Conservation (phyloP, 2,888 invertebrate genomes). For the Papilio elwesi region DNA sequence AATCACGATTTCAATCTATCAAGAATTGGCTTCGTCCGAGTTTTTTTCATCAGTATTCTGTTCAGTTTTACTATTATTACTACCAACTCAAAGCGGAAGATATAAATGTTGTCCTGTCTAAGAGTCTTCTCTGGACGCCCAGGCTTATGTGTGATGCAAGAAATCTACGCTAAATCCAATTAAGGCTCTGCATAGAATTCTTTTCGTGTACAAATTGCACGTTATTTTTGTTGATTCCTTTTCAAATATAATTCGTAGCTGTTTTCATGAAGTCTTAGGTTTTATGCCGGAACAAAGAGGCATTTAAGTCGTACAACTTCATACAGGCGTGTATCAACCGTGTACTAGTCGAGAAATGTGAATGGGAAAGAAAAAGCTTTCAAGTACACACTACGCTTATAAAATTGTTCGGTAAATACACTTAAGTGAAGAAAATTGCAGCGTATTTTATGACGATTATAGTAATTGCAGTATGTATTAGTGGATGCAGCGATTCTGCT, state of each 20-base stretch:
- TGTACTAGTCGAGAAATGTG: neutral
- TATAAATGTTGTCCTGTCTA: too few relatives aligned
- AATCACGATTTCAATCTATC: too few relatives aligned
- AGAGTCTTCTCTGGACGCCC: too few relatives aligned
- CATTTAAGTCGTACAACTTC: neutral
- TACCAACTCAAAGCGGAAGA: too few relatives aligned
- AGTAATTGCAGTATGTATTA: neutral
- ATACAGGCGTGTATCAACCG: neutral
- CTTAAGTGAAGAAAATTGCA: neutral
- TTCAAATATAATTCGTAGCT: neutral
- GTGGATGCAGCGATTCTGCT: too few relatives aligned
- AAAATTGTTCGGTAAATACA: neutral
- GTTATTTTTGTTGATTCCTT: constrained; percentile 7
- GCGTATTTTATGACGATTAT: neutral
- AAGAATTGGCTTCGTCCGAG: too few relatives aligned
- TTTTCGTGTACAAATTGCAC: neutral
- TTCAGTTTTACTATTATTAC: too few relatives aligned
- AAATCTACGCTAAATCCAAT: too few relatives aligned
- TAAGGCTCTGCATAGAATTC: neutral
- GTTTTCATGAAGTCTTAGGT: neutral
- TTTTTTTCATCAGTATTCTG: too few relatives aligned
- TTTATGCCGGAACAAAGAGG: neutral
- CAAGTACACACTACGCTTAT: neutral
- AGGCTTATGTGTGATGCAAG: too few relatives aligned
- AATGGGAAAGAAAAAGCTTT: neutral